Base-by-base conservation (phyloP, 1,140 invertebrate species). In the Zaprionus inermis region DNA sequence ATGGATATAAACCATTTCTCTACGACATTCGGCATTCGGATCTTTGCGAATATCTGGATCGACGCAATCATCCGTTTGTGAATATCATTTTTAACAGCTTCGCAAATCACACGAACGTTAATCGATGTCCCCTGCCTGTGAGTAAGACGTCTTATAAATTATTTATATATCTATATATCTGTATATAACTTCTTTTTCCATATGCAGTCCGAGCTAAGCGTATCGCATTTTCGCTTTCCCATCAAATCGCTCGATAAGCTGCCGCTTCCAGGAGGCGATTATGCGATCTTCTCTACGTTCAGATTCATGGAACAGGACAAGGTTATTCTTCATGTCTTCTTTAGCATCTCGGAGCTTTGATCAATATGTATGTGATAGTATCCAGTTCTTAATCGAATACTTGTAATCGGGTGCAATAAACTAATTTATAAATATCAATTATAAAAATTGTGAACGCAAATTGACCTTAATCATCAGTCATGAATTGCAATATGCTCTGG, bases 1-100 rank as follows among this genome's bases (percentile, higher is more conserved):
- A 79, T 59, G 86, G 86, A 16, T 90, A 90, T 30, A 90, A 91
- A 24, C 86, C 86, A 0, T 90, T 90, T 10, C 74, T 91, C 0
- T 90, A 90, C n/a, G 84, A 90, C 30, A 41, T 90, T 11, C 65
- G 38, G 1, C 79, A 79, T 12, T 66, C 66, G 14, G 72, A 90
- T 72, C 22, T 88, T 11, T 90, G 86, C 41, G 77, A 83, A 28
- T 90, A 90, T 69, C 49, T 90, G 66, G 82, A 90, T 20, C 83
- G 82, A 10, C 77, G 82, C 12, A 90, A 90, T 59, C 82, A 90
- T 78, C 86, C 86, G 1, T 90, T 90, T 60, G 52, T 90, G 4
- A 90, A 90, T 24, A 90, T 90, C 1, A 69, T 90, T 7, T 67
- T 90, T 18, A 81, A 81, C 22, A 79, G 79, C 30, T 88, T 90